A percentile compares a stretch with the other conserved stretches of the same genome.
These are phyloP conservation scores for Novumbra hubbsi DNA, from an alignment of 2,797 vertebrate genomes.

Conservation along the genomic window DNA sequence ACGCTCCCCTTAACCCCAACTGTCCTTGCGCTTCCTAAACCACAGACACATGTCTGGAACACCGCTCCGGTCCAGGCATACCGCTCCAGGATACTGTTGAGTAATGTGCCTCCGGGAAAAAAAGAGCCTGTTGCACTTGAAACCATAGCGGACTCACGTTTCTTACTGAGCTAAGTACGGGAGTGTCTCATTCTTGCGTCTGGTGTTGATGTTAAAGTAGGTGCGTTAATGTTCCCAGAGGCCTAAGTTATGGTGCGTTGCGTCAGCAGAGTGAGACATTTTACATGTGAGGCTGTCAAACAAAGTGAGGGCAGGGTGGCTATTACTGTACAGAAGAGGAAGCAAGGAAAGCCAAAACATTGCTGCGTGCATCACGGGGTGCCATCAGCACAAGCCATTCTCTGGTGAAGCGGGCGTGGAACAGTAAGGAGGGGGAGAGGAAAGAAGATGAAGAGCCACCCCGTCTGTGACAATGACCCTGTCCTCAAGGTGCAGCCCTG, in stretches of 20 bases:
- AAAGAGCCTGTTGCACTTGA: slow-evolving; percentile 9
- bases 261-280: not conserved
- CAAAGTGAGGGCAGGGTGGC: not conserved
- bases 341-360: not conserved
- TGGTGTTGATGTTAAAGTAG: not conserved
- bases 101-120: slow-evolving; percentile 13
- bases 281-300: not conserved
- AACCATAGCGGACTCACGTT: not conserved
- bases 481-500: slow-evolving; percentile 16
- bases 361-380: not conserved
- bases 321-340: not conserved
- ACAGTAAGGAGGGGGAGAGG: not conserved
- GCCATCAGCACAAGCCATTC: not conserved
- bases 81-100: slow-evolving; percentile 22
- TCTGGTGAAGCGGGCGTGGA: not conserved
- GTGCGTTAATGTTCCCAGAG: not conserved
- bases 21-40: slow-evolving; percentile 13
- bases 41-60: slow-evolving; percentile 28
- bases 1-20: slow-evolving; percentile 8
- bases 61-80: slow-evolving; percentile 32
- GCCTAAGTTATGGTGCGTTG: not conserved
- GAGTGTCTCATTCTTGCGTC: not conserved
- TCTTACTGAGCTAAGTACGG: not conserved
- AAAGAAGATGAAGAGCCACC: not conserved
- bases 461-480: slow-evolving; percentile 26